phyloP scores from a whole-genome alignment of 2,888 invertebrate species.

The Drosophila setosimentum region DNA sequence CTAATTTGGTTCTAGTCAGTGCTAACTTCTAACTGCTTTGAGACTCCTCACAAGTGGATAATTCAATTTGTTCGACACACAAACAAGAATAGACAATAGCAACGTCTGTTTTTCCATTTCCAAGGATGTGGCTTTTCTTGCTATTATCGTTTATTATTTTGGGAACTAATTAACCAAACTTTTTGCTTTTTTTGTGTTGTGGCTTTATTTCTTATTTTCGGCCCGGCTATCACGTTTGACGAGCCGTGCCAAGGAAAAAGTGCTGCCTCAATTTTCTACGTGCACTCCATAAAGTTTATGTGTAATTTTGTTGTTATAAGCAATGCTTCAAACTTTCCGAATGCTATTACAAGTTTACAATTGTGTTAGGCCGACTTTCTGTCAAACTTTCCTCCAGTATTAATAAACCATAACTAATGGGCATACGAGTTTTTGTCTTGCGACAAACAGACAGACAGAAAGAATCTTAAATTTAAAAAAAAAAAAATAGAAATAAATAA shows the following conservation, averaged over 20 bases:
- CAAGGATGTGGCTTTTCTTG: conserved; percentile 37
- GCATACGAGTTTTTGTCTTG: conserved; percentile 23
- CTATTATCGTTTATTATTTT: conserved; percentile 63
- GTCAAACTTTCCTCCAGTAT: conserved; percentile 45
- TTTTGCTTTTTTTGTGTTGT: conserved; percentile 53
- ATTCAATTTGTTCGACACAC: conserved; percentile 60
- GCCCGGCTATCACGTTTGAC: conserved; percentile 66
- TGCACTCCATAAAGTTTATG: conserved; percentile 73
- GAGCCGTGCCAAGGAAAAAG: conserved; percentile 61
- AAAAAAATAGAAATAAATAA: not conserved
- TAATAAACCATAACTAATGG: conserved; percentile 76
- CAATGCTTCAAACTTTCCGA: conserved; percentile 60
- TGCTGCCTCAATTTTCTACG: conserved; percentile 71
- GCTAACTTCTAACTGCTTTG: conserved; percentile 13
- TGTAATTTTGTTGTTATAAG: conserved; percentile 73
- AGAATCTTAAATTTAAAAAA: not conserved
- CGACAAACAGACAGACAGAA: conserved; percentile 15
- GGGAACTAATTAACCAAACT: conserved; percentile 73
- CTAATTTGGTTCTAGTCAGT: conserved; percentile 9
- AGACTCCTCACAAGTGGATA: conserved; percentile 52
- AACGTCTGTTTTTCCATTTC: conserved; percentile 30
- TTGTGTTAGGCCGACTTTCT: conserved; percentile 64
- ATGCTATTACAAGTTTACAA: conserved; percentile 78
- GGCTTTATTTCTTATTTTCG: conserved; percentile 30
- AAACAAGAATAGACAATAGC: conserved; percentile 33